Conservation (phyloP, 2,797 vertebrate genomes). For the Strix occidentalis region DNA sequence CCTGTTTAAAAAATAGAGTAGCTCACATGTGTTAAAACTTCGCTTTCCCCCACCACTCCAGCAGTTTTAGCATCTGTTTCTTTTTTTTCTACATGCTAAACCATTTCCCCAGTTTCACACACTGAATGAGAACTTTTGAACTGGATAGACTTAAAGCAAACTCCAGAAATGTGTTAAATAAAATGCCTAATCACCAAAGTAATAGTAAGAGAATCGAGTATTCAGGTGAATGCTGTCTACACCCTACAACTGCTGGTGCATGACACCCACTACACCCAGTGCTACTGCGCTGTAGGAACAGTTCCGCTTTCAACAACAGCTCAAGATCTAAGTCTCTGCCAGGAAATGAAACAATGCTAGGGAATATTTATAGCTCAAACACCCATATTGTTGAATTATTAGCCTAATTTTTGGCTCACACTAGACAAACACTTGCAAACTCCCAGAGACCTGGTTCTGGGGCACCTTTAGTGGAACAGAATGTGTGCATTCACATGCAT, state of each 20-base stretch:
- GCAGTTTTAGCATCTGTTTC: background rate
- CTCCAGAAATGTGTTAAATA: background rate
- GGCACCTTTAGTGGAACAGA: background rate
- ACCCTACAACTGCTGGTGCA: background rate
- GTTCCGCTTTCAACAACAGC: background rate
- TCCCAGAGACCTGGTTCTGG: background rate
- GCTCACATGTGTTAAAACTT: background rate
- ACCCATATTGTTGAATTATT: background rate
- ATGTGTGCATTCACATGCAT: background rate
- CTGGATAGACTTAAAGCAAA: background rate
- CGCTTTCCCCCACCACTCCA: background rate
- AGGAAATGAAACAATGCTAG: background rate
- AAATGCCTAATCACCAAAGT: background rate
- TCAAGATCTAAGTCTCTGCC: background rate
- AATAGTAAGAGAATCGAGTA: background rate
- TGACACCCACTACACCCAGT: background rate
- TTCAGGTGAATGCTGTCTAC: background rate
- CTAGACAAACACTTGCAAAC: background rate
- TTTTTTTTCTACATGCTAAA: background rate
- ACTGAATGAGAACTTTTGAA: background rate
- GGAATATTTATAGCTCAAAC: background rate
- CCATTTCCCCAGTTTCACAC: background rate
- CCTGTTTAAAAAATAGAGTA: background rate
- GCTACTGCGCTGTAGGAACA: background rate
- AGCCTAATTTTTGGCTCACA: background rate